Percentiles rank a stretch among this genome's conserved stretches.
These are phyloP conservation scores for Melanotaenia parkinsoni DNA, from an alignment of 2,797 vertebrate genomes.

Conservation along the genomic window DNA sequence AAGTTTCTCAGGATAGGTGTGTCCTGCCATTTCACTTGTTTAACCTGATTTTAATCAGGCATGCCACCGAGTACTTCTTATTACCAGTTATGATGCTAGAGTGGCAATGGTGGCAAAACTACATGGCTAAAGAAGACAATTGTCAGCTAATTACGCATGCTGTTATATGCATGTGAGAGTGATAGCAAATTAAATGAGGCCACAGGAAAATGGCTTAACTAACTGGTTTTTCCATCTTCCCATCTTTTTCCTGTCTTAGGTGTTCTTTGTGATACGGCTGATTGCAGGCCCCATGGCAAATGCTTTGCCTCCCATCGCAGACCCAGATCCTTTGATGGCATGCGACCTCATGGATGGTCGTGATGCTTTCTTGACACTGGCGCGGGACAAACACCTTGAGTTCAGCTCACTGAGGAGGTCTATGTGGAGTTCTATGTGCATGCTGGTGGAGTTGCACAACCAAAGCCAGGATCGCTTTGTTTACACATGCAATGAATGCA, in stretches of 20 bases:
- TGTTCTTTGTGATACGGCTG: conserved; percentile 97
- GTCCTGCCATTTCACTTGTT: background rate
- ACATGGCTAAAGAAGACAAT: background rate
- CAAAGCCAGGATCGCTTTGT: conserved; percentile 99
- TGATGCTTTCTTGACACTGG: conserved; percentile 95
- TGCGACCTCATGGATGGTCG: conserved; percentile 98
- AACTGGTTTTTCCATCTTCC: background rate
- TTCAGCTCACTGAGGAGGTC: conserved; percentile 95
- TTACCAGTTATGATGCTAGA: background rate
- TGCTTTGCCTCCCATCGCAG: conserved; percentile 91
- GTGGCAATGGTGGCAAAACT: no score
- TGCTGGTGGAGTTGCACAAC: conserved; percentile 97
- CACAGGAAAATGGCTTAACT: background rate
- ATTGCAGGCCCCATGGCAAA: conserved; percentile 93
- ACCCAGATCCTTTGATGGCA: conserved; percentile 92
- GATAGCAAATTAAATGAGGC: background rate
- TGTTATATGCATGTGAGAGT: background rate
- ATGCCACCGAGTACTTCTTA: background rate
- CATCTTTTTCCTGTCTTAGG: conserved; percentile 74
- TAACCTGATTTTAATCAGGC: background rate
- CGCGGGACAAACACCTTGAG: conserved; percentile 97
- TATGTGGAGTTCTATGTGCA: conserved; percentile 98
- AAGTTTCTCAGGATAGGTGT: background rate
- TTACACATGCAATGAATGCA: conserved; percentile 98
- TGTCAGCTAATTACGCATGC: background rate